Evolutionary conservation across 1,140 invertebrate genomes (phyloP).

Genomic region (Acromyrmex charruanus): DNA sequence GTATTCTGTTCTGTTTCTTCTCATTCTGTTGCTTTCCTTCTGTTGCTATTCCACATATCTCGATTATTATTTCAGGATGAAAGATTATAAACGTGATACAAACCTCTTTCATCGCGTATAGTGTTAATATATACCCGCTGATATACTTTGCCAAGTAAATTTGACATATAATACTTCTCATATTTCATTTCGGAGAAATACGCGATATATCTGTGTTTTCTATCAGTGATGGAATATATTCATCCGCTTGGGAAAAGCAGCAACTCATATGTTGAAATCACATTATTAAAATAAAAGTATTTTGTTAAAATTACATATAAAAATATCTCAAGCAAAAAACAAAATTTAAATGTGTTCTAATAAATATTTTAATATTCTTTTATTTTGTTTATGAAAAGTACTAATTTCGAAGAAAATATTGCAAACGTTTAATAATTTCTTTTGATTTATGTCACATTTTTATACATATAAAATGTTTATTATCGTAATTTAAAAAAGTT

Average conservation of each 20-base stretch:
- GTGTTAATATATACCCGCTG: constrained; percentile 12
- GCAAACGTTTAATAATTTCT: too few relatives aligned
- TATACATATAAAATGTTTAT: neutral
- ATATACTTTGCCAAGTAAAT: constrained; percentile 34
- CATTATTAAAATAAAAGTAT: neutral
- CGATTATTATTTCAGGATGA: neutral
- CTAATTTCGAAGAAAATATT: neutral
- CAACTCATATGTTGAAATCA: neutral
- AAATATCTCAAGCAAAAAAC: too few relatives aligned
- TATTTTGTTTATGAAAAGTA: neutral
- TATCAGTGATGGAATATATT: neutral
- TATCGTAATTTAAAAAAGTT: neutral
- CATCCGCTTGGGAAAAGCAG: constrained; percentile 8
- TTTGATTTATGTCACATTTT: too few relatives aligned
- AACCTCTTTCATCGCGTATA: neutral
- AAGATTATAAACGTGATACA: constrained; percentile 21
- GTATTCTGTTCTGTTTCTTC: constrained; percentile 21
- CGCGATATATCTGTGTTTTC: constrained; percentile 14
- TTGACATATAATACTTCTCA: neutral
- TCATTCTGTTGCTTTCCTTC: neutral
- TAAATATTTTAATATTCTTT: neutral
- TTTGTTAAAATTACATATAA: neutral
- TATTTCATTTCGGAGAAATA: constrained; percentile 6
- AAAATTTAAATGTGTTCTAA: too few relatives aligned
- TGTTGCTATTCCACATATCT: neutral